Conservation (phyloP, 2,113 vertebrate species). For the Pseudolaguvia tuberculata region DNA sequence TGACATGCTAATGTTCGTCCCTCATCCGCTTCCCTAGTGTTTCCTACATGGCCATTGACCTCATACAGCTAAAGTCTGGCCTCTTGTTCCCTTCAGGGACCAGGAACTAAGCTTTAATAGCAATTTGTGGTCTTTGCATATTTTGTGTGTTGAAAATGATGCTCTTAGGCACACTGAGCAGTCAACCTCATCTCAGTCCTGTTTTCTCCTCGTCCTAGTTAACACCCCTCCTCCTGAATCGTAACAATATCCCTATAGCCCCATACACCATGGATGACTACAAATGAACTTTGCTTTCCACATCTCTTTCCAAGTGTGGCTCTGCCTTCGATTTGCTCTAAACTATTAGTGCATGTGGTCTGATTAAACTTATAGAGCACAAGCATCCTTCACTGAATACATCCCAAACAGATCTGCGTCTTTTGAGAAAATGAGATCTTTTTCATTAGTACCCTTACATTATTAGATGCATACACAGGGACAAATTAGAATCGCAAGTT, state of each 20-base stretch:
- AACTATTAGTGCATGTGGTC: conserved; percentile 57
- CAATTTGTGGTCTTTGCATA: conserved; percentile 11
- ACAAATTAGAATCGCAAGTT: conserved; percentile 39
- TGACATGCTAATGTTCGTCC: conserved; percentile 52
- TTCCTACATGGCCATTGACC: conserved; percentile 42
- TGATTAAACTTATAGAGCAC: conserved; percentile 58
- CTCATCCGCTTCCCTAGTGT: conserved; percentile 11
- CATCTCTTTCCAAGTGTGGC: conserved; percentile 53
- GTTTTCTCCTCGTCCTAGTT: conserved; percentile 40
- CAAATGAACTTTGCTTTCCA: conserved; percentile 50
- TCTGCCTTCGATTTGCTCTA: conserved; percentile 67
- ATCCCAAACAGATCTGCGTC: conserved; percentile 57
- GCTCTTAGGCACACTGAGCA: conserved; percentile 30
- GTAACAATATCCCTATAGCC: conserved; percentile 50
- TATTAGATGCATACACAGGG: conserved; percentile 42
- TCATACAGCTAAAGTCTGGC: conserved; percentile 29
- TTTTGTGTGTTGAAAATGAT: conserved; percentile 19
- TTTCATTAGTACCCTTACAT: conserved; percentile 47
- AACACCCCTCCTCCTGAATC: conserved; percentile 35
- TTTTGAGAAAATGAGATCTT: conserved; percentile 57
- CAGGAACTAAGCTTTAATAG: conserved; percentile 15
- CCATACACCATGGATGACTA: conserved; percentile 38
- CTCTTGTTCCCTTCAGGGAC: conserved; percentile 25
- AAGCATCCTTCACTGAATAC: conserved; percentile 62
- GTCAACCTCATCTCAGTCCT: conserved; percentile 33